A percentile compares a stretch with the other conserved stretches of the same genome.
Evolutionary conservation across 1,140 invertebrate genomes (phyloP).

Genomic region (Drosophila mauritiana): DNA sequence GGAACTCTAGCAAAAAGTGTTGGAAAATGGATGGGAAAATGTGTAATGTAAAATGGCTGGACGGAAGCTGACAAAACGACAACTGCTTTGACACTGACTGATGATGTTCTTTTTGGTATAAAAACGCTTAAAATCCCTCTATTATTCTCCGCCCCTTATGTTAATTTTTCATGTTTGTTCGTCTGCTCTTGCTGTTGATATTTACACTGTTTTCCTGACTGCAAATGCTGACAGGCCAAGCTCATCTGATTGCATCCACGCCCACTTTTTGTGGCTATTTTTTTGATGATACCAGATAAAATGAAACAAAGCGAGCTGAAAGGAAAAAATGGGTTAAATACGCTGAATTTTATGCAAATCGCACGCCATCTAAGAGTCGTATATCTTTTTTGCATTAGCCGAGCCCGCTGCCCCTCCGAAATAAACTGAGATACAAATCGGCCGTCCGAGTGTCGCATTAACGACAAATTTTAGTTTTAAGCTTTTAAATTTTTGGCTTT

Average conservation of each 20-base stretch:
- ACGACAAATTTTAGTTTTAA: conserved; percentile 81
- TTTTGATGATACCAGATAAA: conserved; percentile 17
- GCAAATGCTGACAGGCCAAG: conserved; percentile 49
- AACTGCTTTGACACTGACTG: conserved; percentile 74
- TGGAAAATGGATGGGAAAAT: conserved; percentile 45
- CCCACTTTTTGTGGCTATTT: conserved; percentile 16
- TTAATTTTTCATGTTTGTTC: conserved; percentile 76
- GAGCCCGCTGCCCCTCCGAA: conserved; percentile 4
- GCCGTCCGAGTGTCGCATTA: conserved; percentile 67
- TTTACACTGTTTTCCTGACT: conserved; percentile 61
- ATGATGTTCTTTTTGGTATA: conserved; percentile 54
- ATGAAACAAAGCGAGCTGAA: conserved; percentile 15
- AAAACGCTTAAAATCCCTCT: conserved; percentile 33
- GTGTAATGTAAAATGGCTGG: conserved; percentile 48
- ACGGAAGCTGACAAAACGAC: conserved; percentile 80
- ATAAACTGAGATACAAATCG: conserved; percentile 34
- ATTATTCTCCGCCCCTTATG: conserved; percentile 49
- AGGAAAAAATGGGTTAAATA: conserved; percentile 45
- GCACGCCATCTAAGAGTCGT: conserved; percentile 38
- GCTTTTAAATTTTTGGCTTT: conserved; percentile 71
- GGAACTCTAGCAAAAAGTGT: conserved; percentile 27
- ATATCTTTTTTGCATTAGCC: conserved; percentile 54
- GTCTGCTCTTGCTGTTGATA: conserved; percentile 49
- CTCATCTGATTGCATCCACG: conserved; percentile 39
- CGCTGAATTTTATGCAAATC: conserved; percentile 45